Evolutionary conservation across 1,140 invertebrate genomes (phyloP).

Genomic region (Sarcophaga bullata): DNA sequence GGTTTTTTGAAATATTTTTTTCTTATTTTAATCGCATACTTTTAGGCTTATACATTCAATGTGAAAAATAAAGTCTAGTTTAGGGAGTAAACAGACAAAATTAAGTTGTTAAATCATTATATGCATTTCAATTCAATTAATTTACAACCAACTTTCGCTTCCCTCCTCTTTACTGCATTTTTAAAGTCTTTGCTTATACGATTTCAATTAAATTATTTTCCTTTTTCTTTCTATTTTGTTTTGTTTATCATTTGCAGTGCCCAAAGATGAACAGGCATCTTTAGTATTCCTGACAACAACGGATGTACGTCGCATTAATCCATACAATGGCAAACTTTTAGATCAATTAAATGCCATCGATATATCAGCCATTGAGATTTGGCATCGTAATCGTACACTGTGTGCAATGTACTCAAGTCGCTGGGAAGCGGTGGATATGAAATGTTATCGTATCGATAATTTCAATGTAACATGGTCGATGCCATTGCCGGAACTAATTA

Average conservation of each 20-base stretch:
- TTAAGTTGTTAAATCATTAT: too few relatives aligned
- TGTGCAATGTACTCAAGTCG: constrained; percentile 75
- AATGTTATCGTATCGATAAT: constrained; percentile 73
- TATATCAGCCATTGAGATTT: constrained; percentile 56
- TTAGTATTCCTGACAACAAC: constrained; percentile 52
- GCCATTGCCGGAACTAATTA: constrained; percentile 66
- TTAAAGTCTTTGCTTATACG: not conserved
- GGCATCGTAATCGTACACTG: constrained; percentile 71
- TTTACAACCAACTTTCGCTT: not conserved
- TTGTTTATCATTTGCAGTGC: constrained; percentile 42
- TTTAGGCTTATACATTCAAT: not conserved
- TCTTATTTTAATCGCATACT: not conserved
- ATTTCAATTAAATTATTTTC: not conserved
- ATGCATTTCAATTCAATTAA: not conserved
- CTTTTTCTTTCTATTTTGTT: not conserved
- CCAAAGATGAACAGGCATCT: constrained; percentile 52
- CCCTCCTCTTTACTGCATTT: not conserved
- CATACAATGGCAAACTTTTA: constrained; percentile 32
- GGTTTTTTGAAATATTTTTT: not conserved
- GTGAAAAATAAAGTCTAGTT: too few relatives aligned
- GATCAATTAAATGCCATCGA: constrained; percentile 40
- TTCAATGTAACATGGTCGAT: constrained; percentile 70
- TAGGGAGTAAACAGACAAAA: too few relatives aligned
- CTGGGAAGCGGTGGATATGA: constrained; percentile 58
- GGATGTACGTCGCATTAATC: constrained; percentile 53